Evolutionary conservation across 1,140 invertebrate genomes (phyloP).

Genomic region (Ctenoplectra terminalis): DNA sequence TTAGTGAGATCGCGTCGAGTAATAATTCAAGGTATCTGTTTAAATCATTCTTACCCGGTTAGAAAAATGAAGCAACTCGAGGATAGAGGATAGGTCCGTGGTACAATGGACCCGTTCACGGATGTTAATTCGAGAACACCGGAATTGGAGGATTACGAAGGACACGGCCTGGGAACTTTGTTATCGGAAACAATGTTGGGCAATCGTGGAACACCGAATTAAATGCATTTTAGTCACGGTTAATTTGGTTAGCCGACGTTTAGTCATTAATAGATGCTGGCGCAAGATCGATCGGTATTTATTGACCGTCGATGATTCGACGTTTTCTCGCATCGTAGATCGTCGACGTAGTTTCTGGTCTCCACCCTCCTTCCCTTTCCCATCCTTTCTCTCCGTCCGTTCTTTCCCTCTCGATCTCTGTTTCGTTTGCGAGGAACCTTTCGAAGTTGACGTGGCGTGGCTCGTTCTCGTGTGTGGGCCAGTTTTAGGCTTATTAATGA

Average conservation of each 20-base stretch:
- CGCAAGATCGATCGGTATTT: conserved; percentile 81
- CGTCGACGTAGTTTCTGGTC: conserved; percentile 45
- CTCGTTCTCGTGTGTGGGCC: conserved; percentile 73
- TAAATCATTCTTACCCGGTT: background rate
- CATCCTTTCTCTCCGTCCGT: background rate
- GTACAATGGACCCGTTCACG: background rate
- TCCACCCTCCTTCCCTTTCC: conserved; percentile 20
- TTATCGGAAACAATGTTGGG: conserved; percentile 44
- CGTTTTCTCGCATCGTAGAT: conserved; percentile 68
- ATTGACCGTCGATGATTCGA: conserved; percentile 81
- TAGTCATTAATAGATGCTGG: conserved; percentile 79
- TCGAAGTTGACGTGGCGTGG: conserved; percentile 43
- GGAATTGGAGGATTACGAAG: background rate
- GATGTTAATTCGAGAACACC: conserved; percentile 2
- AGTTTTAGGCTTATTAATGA: conserved; percentile 80
- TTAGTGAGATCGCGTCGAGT: background rate
- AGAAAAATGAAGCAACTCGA: background rate
- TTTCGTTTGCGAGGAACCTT: conserved; percentile 8
- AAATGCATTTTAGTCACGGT: conserved; percentile 81
- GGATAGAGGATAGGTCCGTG: background rate
- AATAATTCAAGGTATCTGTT: conserved; percentile 1
- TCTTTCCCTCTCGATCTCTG: background rate
- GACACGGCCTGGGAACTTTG: background rate
- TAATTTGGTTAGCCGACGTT: conserved; percentile 82
- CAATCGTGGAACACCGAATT: conserved; percentile 62